Evolutionary conservation across 2,797 vertebrate species (phyloP), one percentile per base, ranked within the genome.

Genomic region (Chaetodon trifasciatus): DNA sequence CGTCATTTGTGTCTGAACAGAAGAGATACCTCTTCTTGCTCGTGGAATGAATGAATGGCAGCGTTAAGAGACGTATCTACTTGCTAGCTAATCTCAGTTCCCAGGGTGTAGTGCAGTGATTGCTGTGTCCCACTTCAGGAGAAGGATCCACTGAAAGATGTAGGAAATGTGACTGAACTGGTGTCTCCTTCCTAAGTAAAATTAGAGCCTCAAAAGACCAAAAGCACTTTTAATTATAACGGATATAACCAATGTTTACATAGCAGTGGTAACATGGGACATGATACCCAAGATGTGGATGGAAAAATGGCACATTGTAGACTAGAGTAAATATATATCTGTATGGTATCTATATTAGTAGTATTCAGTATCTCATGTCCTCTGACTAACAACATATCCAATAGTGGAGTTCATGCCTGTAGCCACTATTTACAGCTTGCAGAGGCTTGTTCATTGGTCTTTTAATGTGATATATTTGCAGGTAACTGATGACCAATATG

Each of bases 1-100:
- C 37, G 24, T 76, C 49, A 7, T 32, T 80, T 76, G 81, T 70
- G 61, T 86, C 79, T 49, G 66, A 77, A 57, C 81, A 46, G 75
- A 55, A 50, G 67, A 70, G 52, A 61, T 32, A 5, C 56, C 65
- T 86, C 73, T 28, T 72, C 55, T 44, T 57, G 62, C 46, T 64
- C n/a, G 13, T 42, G 12, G 44, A 69, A 76, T 58, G 52, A 76
- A 75, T 42, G 19, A 8, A 17, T 44, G 63, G 83, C 84, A 61
- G 65, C 37, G 50, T 65, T 47, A 32, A 77, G 39, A 87, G 62
- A 64, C 6, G 1, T 24, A 72, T 69, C 63, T 58, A 50, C 68
- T 74, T 58, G 42, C 55, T 44, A 40, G 55, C 61, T 84, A 24
- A 64, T 66, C 74, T 67, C 37, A 76, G 47, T 75, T 75, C 60